phyloP scores from a whole-genome alignment of 2,797 vertebrate species.

The Gambusia yucatana region DNA sequence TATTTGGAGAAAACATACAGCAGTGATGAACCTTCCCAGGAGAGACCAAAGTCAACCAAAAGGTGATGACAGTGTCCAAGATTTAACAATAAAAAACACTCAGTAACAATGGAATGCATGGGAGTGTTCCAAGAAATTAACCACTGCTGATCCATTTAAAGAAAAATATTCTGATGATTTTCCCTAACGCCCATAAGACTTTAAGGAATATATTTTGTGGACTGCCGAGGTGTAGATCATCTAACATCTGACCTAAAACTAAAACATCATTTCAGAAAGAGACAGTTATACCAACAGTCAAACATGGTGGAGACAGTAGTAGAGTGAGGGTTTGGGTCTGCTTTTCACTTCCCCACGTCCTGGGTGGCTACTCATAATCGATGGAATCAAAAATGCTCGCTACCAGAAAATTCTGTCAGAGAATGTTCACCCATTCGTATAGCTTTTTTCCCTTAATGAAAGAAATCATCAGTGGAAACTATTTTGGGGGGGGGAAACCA shows the following conservation, averaged over 20 bases:
- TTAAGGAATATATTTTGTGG: neutral
- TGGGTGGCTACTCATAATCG: neutral
- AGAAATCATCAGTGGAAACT: neutral
- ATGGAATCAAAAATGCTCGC: neutral
- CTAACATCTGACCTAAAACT: neutral
- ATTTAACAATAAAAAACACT: too few species aligned
- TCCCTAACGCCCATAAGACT: too few species aligned
- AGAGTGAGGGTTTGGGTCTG: neutral
- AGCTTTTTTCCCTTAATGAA: neutral
- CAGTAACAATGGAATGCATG: too few species aligned
- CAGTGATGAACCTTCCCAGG: neutral
- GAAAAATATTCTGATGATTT: too few species aligned
- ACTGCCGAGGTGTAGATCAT: neutral
- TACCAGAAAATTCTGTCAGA: neutral
- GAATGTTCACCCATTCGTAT: neutral
- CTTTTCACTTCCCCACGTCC: neutral
- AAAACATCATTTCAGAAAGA: neutral
- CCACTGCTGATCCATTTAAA: too few species aligned
- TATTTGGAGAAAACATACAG: neutral
- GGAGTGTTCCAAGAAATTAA: too few species aligned
- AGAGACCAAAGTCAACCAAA: too few species aligned
- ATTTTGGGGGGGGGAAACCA: neutral
- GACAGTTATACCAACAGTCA: neutral
- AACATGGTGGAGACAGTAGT: neutral
- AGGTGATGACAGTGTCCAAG: too few species aligned